Conservation (phyloP, 2,113 vertebrate genomes). For the Tamias sibiricus region DNA sequence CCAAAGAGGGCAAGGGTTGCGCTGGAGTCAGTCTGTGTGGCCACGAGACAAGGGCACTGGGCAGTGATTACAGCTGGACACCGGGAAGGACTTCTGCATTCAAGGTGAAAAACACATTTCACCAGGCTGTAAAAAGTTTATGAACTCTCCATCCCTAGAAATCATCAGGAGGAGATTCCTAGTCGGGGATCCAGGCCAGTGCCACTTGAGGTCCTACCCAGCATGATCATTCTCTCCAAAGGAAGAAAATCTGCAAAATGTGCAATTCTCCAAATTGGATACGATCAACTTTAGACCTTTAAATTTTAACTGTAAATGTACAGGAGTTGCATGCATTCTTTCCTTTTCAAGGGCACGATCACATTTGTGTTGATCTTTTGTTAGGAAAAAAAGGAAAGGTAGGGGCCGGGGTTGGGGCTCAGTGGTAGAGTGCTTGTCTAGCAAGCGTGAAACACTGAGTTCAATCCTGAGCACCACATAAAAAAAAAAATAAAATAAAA, state of each 20-base stretch:
- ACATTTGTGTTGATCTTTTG: neutral
- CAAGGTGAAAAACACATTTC: slow-evolving; percentile 1
- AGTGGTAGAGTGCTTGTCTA: no score
- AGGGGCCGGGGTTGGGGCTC: no score
- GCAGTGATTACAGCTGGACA: neutral
- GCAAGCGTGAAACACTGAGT: no score
- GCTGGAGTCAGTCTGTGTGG: rapidly evolving
- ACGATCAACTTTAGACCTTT: neutral
- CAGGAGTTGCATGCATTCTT: neutral
- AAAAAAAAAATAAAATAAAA: no score
- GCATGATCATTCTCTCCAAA: neutral
- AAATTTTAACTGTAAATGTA: neutral
- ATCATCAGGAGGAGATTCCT: neutral
- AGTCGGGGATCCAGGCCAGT: neutral
- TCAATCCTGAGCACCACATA: no score
- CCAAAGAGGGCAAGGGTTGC: no score
- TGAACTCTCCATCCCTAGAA: neutral
- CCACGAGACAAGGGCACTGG: neutral
- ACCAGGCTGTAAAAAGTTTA: neutral
- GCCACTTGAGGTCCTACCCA: neutral
- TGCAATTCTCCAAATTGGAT: neutral
- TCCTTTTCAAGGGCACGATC: neutral
- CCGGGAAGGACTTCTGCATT: neutral
- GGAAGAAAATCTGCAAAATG: neutral
- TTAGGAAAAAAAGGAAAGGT: neutral